A percentile compares a stretch with the other conserved stretches of the same genome.
These are phyloP conservation scores for Sclerurus mexicanus DNA, from an alignment of 2,113 vertebrate species.

Conservation along the genomic window DNA sequence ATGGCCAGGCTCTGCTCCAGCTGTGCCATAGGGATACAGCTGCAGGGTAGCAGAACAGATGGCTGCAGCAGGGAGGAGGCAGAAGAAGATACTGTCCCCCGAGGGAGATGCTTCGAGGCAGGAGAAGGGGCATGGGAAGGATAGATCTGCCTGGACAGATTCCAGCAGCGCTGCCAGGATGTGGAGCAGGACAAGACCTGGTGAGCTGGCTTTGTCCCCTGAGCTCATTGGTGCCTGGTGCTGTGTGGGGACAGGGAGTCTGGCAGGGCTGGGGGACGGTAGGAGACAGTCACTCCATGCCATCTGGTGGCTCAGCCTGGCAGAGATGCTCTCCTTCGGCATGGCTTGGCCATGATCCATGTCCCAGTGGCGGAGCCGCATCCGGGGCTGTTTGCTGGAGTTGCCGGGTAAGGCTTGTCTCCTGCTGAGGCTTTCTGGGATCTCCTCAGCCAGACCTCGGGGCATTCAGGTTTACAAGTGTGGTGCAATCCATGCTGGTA, in stretches of 20 bases:
- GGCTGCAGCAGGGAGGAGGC: not conserved
- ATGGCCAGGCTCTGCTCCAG: accelerated
- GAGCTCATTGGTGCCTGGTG: not conserved
- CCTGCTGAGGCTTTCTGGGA: not conserved
- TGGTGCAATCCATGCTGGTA: not conserved
- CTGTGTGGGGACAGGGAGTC: not conserved
- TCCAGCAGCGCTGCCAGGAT: not conserved
- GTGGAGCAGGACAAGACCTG: not conserved
- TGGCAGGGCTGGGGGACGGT: not conserved
- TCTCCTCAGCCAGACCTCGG: not conserved
- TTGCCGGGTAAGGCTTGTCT: not conserved
- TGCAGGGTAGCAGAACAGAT: accelerated
- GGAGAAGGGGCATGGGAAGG: not conserved
- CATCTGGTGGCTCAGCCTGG: not conserved
- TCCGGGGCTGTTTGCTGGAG: not conserved
- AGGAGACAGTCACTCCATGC: not conserved
- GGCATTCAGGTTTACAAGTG: not conserved
- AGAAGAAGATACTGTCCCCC: not conserved
- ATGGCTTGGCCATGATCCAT: accelerated
- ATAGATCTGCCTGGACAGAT: not conserved
- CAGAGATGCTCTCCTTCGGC: not conserved
- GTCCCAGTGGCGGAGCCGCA: accelerated
- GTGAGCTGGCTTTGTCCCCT: not conserved
- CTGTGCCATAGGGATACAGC: not conserved
- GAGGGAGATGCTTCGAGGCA: not conserved